Conservation (phyloP, 1,140 invertebrate genomes). For the Amyelois transitella region DNA sequence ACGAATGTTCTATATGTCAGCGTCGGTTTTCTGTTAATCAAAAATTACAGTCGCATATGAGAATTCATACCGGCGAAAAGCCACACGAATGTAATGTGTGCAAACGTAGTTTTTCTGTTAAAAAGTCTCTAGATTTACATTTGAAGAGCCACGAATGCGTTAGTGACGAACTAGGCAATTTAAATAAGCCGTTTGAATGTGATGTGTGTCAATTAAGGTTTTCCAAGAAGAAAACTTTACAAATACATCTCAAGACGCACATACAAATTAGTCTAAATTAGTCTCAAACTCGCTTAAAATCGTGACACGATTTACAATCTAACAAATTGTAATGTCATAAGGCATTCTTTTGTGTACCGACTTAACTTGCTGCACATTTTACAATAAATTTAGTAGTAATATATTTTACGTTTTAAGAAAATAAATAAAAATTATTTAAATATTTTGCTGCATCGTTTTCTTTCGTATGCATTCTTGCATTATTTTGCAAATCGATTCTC, state of each 20-base stretch:
- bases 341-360: too few species aligned
- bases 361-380: too few species aligned
- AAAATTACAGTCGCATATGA: background rate
- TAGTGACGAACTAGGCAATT: background rate
- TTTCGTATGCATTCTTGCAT: too few species aligned
- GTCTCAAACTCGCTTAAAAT: too few species aligned
- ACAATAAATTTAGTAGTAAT: too few species aligned
- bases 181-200: constrained; percentile 69
- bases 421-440: too few species aligned
- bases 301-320: too few species aligned
- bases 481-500: too few species aligned
- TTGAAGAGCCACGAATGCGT: background rate
- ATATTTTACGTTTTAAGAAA: too few species aligned
- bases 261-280: too few species aligned
- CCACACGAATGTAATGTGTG: background rate
- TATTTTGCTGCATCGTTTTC: too few species aligned
- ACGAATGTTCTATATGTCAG: background rate
- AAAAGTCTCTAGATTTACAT: background rate
- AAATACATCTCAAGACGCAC: constrained; percentile 33
- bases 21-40: background rate
- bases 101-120: background rate
- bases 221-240: constrained; percentile 57
- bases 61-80: background rate
- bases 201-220: constrained; percentile 71
- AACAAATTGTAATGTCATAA: too few species aligned